phyloP scores from a whole-genome alignment of 2,888 invertebrate genomes.

The Synergus umbraculus region DNA sequence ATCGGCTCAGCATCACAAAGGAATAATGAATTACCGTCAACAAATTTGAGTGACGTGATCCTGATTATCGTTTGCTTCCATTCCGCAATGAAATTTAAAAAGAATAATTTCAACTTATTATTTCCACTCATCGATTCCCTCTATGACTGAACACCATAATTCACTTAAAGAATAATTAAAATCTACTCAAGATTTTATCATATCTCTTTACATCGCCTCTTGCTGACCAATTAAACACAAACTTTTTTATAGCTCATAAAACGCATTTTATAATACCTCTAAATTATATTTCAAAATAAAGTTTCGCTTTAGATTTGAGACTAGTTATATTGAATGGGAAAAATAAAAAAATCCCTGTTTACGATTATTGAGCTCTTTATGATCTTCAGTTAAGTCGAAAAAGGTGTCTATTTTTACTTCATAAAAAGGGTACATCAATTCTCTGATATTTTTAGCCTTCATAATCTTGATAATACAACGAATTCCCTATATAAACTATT shows the following conservation, averaged over 20 bases:
- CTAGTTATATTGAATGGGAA: background rate
- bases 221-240: background rate
- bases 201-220: background rate
- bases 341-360: slow-evolving; percentile 9
- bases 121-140: background rate
- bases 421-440: slow-evolving; percentile 8
- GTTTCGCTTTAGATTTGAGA: background rate
- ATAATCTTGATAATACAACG: background rate
- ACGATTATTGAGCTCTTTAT: slow-evolving; percentile 30
- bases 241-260: background rate
- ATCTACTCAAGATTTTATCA: background rate
- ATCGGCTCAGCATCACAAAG: background rate
- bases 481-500: too few species aligned
- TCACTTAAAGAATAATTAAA: background rate
- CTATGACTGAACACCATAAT: background rate
- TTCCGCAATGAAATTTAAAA: background rate
- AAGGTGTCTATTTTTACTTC: slow-evolving; percentile 1
- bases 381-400: slow-evolving; percentile 11
- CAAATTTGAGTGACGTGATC: slow-evolving; percentile 4
- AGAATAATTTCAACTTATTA: background rate
- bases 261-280: background rate
- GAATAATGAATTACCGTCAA: slow-evolving; percentile 1
- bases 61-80: slow-evolving; percentile 5
- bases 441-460: background rate
- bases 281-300: background rate